Base-by-base conservation (phyloP, 2,888 invertebrate species). In the Ochropleura plecta region DNA sequence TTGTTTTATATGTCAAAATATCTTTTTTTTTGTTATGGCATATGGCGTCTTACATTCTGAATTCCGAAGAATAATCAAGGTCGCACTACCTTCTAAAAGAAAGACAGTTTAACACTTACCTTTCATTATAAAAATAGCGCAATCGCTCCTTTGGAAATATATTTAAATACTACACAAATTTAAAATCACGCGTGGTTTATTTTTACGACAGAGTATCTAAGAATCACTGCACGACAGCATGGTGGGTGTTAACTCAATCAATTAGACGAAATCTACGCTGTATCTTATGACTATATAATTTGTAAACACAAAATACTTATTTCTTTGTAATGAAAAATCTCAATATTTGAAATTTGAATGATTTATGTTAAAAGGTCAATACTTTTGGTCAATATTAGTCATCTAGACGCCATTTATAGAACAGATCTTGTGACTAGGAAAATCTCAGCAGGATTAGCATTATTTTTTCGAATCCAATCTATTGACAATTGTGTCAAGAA, bases 181-280 rank as follows among this genome's bases (percentile, higher is more conserved):
- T 69, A 63, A 59, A 70, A 55, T 71, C 73, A 76, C 75, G 63
- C 10, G 8, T 7, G 3, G 8, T 64, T 68, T 68, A 75, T 83
- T 78, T 79, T 82, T 85, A 85, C 75, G 84, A 81, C 69, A 82
- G 81, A 76, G 66, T 79, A 78, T 88, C 88, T 89, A 89, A 90
- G 85, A 73, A 68, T 62, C 69, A 62, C 68, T 72, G 78, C 90
- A 90, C 88, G 89, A 86, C 46, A 51, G 4, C 73, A 83, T 77
- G 79, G 83, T 64, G 59, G n/a, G 10, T 74, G 81, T 87, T 83
- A 69, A 67, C 60, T 70, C 70, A 78, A 82, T 76, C 71, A 84
- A 84, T 86, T 87, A 87, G 76, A 74, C 49, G 67, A 79, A 68
- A 73, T 55, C 49, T 73, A 77, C 73, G 73, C 70, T 78, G 57